phyloP scores from a whole-genome alignment of 2,797 vertebrate species.

The Coilia nasus region DNA sequence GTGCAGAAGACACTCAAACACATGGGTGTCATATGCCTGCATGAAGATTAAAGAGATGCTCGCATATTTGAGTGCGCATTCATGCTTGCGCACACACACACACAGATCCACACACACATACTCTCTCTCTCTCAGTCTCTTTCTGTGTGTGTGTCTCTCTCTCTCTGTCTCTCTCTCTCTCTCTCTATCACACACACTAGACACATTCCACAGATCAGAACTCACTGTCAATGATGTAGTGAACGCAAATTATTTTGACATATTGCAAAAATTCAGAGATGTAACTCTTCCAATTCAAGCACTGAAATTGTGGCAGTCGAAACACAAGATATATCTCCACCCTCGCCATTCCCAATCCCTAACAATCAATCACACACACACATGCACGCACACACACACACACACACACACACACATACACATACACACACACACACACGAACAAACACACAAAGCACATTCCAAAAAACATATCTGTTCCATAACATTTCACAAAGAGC shows the following conservation, averaged over 20 bases:
- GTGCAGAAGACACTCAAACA: background rate
- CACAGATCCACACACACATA: too few relatives aligned
- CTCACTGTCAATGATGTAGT: background rate
- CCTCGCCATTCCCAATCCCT: background rate
- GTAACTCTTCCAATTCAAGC: background rate
- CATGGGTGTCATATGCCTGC: background rate
- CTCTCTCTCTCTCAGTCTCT: too few relatives aligned
- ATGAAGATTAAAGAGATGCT: background rate
- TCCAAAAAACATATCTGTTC: background rate
- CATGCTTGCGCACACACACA: background rate
- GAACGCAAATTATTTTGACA: background rate
- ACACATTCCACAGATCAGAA: background rate
- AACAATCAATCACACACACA: background rate
- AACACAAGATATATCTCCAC: background rate
- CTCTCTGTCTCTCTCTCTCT: too few relatives aligned
- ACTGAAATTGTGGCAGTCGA: background rate
- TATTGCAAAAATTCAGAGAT: background rate
- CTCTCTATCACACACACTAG: background rate
- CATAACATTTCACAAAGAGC: background rate
- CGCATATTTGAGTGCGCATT: background rate
- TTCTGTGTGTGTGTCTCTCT: too few relatives aligned
- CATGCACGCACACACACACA: background rate
- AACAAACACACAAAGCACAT: background rate
- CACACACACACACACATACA: conserved; percentile 1
- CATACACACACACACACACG: conserved; percentile 1